Conservation (phyloP, 2,113 vertebrate genomes). For the Bucco capensis region DNA sequence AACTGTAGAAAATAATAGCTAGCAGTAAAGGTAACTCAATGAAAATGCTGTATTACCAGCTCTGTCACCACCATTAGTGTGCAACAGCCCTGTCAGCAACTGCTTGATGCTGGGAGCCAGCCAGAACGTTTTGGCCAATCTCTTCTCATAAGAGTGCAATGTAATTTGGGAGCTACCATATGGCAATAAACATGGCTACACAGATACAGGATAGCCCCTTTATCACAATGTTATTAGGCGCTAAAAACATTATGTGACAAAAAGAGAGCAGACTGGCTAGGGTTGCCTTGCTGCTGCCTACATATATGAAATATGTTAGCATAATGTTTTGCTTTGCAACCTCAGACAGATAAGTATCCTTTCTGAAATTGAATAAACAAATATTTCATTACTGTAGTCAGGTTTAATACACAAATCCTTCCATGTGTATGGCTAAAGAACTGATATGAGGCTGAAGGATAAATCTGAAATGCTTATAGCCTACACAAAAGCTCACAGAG, state of each 20-base stretch:
- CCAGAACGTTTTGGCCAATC: slow-evolving; percentile 35
- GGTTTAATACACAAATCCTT: slow-evolving; percentile 51
- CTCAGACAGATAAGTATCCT: slow-evolving; percentile 45
- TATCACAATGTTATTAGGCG: not conserved
- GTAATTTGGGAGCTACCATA: slow-evolving; percentile 65
- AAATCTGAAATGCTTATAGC: slow-evolving; percentile 2
- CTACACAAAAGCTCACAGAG: not conserved
- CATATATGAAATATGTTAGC: slow-evolving; percentile 12
- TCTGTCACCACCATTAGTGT: not conserved
- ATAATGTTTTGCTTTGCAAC: slow-evolving; percentile 40
- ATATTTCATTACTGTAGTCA: slow-evolving; percentile 45
- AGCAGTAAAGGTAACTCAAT: not conserved
- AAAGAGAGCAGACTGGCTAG: slow-evolving; percentile 23
- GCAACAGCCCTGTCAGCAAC: slow-evolving; percentile 24
- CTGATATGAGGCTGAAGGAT: not conserved
- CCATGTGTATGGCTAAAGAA: not conserved
- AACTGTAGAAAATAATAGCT: slow-evolving; percentile 26
- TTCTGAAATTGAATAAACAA: slow-evolving; percentile 60
- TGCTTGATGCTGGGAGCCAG: slow-evolving; percentile 46
- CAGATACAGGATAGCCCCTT: slow-evolving; percentile 14
- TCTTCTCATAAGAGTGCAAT: not conserved
- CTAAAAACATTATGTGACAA: slow-evolving; percentile 28
- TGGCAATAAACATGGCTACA: slow-evolving; percentile 56
- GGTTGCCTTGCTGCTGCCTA: not conserved
- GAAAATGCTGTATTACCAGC: slow-evolving; percentile 19